Evolutionary conservation across 2,888 invertebrate species (phyloP), one percentile per base, ranked within the genome.

Genomic region (Microctonus hyperodae): DNA sequence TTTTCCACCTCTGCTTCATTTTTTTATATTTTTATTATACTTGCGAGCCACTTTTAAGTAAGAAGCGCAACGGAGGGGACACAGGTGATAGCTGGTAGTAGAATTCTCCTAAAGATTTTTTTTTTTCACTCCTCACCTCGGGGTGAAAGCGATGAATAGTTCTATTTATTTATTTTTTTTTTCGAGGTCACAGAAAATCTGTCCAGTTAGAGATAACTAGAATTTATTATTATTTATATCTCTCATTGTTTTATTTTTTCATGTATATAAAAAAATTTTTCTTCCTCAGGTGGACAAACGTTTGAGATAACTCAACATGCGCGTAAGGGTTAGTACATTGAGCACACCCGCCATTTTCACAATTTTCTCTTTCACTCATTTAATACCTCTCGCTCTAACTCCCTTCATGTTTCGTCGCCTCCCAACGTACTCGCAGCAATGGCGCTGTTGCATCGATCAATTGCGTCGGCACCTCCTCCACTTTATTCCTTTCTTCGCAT

Each of bases 401-500:
- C 65, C 64, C 65, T 68, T 64, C 65, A 70, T 67, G 70, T 68
- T 74, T 74, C 60, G 72, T 74, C 59, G 72, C 71, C 69, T 69
- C 53, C 25, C 55, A 57, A 31, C 57, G 48, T 25, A 69, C 64
- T 68, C 67, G 66, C 61, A 44, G 66, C 61, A 44, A 76, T 70
- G 78, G 75, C 81, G 80, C 79, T 76, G 77, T 80, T 79, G 80
- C 80, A 81, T 81, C 81, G 82, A 82, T 82, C 82, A 82, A 82
- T 77, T 80, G 79, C 78, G 78, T 73, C 78, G 73, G n/a, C n/a
- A n/a, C 76, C 75, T 73, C 75, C 79, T 73, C 77, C 75, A 68
- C 73, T 69, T 68, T 69, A 70, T 56, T 64, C 67, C 69, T 68
- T 64, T 66, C 74, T 75, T 74, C 58, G 23, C 10, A 37, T 37